A percentile compares a stretch with the other conserved stretches of the same genome.
Conservation (phyloP, 2,797 vertebrate genomes). For the Rhynchonycteris naso region DNA sequence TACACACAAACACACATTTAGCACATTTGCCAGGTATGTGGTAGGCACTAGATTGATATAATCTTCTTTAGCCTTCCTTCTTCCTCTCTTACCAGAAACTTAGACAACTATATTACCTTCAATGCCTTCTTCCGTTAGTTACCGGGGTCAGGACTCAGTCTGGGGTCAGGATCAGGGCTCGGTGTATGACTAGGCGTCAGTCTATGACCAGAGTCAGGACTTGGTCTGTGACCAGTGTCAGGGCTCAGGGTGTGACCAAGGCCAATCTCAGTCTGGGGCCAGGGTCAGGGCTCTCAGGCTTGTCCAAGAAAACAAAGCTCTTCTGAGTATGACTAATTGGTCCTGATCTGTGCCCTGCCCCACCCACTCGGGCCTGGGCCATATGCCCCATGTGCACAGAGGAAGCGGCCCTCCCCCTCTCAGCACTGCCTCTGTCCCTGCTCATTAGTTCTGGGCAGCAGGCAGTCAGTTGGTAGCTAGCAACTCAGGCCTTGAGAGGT, state of each 20-base stretch:
- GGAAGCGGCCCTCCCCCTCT: not conserved
- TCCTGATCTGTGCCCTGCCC: not conserved
- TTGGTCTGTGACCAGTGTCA: not conserved
- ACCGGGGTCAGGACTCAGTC: not conserved
- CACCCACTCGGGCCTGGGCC: not conserved
- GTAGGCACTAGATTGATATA: not conserved
- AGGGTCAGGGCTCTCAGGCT: not conserved
- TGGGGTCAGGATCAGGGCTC: not conserved
- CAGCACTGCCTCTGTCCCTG: not conserved
- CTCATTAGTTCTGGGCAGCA: conserved; percentile 45
- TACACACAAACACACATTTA: not conserved
- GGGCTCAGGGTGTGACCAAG: not conserved
- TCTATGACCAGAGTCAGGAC: not conserved
- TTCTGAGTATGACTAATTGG: not conserved
- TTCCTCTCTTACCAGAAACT: not conserved
- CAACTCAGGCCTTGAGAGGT: not conserved
- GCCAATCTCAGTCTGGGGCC: not conserved
- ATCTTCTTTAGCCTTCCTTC: not conserved
- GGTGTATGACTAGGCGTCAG: not conserved
- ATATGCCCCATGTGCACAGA: not conserved
- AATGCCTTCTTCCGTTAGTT: not conserved
- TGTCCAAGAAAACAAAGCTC: not conserved
- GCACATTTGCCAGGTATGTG: not conserved
- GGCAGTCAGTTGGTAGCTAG: conserved; percentile 12
- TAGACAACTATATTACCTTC: not conserved